Evolutionary conservation across 2,113 vertebrate genomes (phyloP).

Genomic region (Lamprologus tigripictilis): DNA sequence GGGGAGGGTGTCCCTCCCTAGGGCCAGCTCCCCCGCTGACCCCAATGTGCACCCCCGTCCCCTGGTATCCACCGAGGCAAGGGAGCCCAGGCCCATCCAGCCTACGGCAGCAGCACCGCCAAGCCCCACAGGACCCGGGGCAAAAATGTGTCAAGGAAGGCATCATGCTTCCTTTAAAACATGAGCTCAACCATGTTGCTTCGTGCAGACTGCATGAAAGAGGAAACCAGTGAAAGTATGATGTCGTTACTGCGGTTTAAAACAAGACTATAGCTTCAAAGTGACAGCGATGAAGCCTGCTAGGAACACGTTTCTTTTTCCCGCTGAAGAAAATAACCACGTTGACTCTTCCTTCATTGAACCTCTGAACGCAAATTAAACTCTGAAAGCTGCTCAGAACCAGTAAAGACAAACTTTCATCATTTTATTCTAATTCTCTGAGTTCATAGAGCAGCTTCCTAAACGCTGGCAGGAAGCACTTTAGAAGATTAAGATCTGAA

Average conservation of each 20-base stretch:
- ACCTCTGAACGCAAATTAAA: neutral
- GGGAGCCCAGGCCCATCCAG: too few species aligned
- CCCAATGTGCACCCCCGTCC: too few species aligned
- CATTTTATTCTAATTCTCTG: neutral
- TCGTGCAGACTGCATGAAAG: neutral
- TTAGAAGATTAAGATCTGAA: neutral
- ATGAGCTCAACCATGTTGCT: neutral
- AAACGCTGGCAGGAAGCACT: neutral
- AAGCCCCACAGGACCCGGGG: too few species aligned
- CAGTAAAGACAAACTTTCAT: neutral
- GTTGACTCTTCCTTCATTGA: neutral
- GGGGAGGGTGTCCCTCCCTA: too few species aligned
- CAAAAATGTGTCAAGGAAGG: too few species aligned
- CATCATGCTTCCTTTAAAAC: accelerated
- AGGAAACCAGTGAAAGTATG: neutral
- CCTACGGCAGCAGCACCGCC: too few species aligned
- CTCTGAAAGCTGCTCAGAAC: neutral
- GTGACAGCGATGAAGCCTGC: neutral
- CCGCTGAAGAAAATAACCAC: neutral
- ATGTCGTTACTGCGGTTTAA: neutral
- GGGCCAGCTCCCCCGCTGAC: too few species aligned
- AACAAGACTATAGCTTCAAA: neutral
- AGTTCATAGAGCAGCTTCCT: neutral
- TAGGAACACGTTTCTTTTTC: neutral
- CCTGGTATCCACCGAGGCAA: too few species aligned